phyloP scores from a whole-genome alignment of 2,113 vertebrate genomes.

The Arenaria interpres region DNA sequence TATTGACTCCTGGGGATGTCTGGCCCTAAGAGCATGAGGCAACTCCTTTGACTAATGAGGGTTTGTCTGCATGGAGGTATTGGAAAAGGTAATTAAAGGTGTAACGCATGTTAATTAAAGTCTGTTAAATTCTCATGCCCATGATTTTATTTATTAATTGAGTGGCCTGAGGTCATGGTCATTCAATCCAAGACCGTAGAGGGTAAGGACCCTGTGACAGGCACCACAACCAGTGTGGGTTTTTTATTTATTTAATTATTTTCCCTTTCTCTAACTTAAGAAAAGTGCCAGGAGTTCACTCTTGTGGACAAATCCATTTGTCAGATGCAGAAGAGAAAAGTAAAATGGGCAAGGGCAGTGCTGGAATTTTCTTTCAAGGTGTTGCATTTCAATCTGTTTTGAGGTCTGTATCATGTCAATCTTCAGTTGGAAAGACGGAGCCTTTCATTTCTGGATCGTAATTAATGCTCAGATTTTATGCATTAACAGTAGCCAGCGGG shows the following conservation, averaged over 20 bases:
- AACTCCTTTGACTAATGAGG: not conserved
- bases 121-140: not conserved
- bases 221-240: not conserved
- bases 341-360: not conserved
- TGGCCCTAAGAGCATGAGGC: not conserved
- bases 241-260: not conserved
- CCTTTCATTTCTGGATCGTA: not conserved
- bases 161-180: not conserved
- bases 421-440: not conserved
- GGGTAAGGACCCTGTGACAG: not conserved
- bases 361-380: not conserved
- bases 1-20: not conserved
- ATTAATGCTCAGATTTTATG: not conserved
- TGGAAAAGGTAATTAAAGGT: slow-evolving; percentile 22
- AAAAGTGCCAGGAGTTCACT: not conserved
- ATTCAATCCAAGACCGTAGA: not conserved
- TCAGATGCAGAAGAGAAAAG: not conserved
- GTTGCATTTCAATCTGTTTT: not conserved
- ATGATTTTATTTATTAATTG: not conserved
- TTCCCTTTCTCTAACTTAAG: not conserved
- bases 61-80: not conserved
- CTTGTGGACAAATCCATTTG: not conserved
- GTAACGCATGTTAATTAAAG: not conserved
- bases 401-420: not conserved
- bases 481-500: not conserved